Base-by-base conservation (phyloP, 2,797 vertebrate species). In the Iguana delicatissima region DNA sequence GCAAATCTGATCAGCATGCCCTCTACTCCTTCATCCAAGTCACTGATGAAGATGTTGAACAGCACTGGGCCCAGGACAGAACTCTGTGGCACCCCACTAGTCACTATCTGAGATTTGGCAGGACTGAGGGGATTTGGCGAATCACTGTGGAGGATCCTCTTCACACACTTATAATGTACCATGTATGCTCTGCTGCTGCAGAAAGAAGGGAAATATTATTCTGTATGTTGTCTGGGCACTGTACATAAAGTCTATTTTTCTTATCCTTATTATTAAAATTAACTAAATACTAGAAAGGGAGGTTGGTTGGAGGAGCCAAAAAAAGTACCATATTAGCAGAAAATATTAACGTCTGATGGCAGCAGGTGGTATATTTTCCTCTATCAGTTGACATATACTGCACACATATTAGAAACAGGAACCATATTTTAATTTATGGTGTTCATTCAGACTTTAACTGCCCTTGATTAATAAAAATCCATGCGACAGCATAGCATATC, bases 401-500 rank as follows among this genome's bases (percentile, higher is more conserved):
- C 88, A 62, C 74, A 91, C 55, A 73, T 82, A 92, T 89, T 90
- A 91, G 85, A 93, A 95, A 88, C 94, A 93, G 88, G 12, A 94
- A 94, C 92, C 93, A 77, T 93, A 90, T 96, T 95, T 93, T 92
- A 86, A 94, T 96, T 96, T 94, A 92, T 64, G 92, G 91, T 93
- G 91, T 92, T 93, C 94, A 92, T 92, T 87, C 91, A 96, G 95
- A 96, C 94, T 92, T 95, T 95, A 95, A 96, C 94, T 96, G 95
- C 69, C 94, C 93, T 97, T 96, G 94, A 96, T 97, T 96, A 96
- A 96, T 96, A 96, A 93, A 95, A 96, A 92, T 95, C 91, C 92
- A 91, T 94, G 89, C 89, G 92, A 95, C 93, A 95, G 94, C 91
- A 94, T 94, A 96, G 91, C 87, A 74, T 91, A 96, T 80, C 79